A percentile compares a stretch with the other conserved stretches of the same genome.
These are phyloP conservation scores for Cynaeus angustus DNA, from an alignment of 2,888 invertebrate genomes.

Conservation along the genomic window DNA sequence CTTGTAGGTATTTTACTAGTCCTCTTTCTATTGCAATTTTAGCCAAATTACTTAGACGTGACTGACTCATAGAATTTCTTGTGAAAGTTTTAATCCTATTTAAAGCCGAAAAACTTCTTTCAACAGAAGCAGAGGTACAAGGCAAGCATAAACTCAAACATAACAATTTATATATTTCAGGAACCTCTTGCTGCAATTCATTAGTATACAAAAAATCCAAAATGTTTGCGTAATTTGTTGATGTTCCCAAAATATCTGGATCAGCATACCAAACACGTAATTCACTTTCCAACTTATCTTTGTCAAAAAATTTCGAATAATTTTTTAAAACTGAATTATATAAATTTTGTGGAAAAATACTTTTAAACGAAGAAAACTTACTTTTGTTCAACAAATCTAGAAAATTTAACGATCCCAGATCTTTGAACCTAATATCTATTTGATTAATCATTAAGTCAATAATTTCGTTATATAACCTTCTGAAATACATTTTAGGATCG, in stretches of 20 bases:
- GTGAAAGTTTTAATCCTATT: too few relatives aligned
- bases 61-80: too few relatives aligned
- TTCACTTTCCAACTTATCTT: neutral
- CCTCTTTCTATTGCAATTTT: too few relatives aligned
- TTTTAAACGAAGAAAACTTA: conserved; percentile 10
- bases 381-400: conserved; percentile 24
- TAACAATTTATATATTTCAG: conserved; percentile 7
- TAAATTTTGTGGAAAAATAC: neutral
- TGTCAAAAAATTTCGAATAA: conserved; percentile 28
- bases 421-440: conserved; percentile 34
- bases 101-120: too few relatives aligned
- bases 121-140: neutral
- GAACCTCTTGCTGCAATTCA: too few relatives aligned
- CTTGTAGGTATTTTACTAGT: too few relatives aligned
- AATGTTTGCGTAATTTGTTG: neutral
- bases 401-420: conserved; percentile 23
- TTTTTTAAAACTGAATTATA: neutral
- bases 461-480: conserved; percentile 24
- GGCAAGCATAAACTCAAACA: neutral
- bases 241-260: neutral
- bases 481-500: conserved; percentile 11
- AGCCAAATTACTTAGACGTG: too few relatives aligned
- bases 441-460: conserved; percentile 34
- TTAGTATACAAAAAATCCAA: neutral
- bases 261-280: neutral